phyloP scores from a whole-genome alignment of 2,113 vertebrate genomes.

The Gasterosteus nipponicus region DNA sequence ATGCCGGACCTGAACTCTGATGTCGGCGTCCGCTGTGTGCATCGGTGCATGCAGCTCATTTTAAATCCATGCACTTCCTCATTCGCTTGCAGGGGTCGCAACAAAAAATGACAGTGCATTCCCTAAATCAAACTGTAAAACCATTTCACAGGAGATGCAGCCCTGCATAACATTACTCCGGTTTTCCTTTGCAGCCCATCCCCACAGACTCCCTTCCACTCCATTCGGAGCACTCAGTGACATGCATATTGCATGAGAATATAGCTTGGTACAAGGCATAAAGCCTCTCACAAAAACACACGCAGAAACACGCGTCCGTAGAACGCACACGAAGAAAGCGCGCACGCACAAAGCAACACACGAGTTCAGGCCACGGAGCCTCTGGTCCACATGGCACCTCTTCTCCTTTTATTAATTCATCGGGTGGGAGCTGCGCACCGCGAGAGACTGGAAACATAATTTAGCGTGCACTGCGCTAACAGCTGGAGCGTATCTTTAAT shows the following conservation, averaged over 20 bases:
- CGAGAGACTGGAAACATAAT: slow-evolving; percentile 25
- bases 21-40: slow-evolving; percentile 14
- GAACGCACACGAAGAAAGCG: not conserved
- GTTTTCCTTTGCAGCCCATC: slow-evolving; percentile 24
- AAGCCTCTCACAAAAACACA: not conserved
- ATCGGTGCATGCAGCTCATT: slow-evolving; percentile 38
- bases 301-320: not conserved
- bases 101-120: slow-evolving; percentile 25
- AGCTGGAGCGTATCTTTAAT: slow-evolving; percentile 38
- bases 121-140: slow-evolving; percentile 1
- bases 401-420: slow-evolving; percentile 65
- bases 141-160: slow-evolving; percentile 31
- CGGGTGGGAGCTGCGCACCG: slow-evolving; percentile 1
- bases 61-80: slow-evolving; percentile 51
- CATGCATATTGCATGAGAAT: slow-evolving; percentile 62
- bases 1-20: slow-evolving; percentile 50
- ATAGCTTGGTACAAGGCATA: slow-evolving; percentile 4
- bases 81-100: slow-evolving; percentile 19
- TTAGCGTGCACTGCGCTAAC: slow-evolving; percentile 25
- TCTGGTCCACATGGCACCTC: slow-evolving; percentile 12
- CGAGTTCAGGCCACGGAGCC: slow-evolving; percentile 16
- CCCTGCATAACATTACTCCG: slow-evolving; percentile 41
- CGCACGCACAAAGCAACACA: not conserved
- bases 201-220: not conserved
- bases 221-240: slow-evolving; percentile 40